Percentiles rank a stretch among this genome's conserved stretches.
Evolutionary conservation across 2,113 vertebrate species (phyloP).

Genomic region (Paramisgurnus dabryanus): DNA sequence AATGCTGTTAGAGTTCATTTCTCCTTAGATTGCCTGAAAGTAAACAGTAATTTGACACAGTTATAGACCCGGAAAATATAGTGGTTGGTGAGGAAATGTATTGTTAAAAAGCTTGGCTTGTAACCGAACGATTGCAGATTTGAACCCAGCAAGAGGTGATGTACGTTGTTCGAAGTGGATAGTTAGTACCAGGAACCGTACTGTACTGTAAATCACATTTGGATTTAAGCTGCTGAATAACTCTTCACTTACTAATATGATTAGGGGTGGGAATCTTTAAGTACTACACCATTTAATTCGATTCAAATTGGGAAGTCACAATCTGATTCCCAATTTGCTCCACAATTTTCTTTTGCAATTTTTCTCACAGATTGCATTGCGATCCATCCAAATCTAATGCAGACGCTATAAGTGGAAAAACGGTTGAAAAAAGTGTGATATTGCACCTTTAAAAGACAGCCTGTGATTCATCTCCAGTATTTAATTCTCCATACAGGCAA

Average conservation of each 20-base stretch:
- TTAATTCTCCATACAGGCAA: constrained; percentile 3
- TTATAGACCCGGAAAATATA: background rate
- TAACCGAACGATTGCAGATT: background rate
- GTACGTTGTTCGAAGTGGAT: background rate
- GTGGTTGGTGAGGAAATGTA: background rate
- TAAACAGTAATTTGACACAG: background rate
- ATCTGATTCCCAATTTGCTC: background rate
- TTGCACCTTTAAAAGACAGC: background rate
- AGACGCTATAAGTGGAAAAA: background rate
- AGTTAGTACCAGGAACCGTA: too few species aligned
- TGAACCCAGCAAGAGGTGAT: background rate
- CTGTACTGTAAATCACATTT: background rate
- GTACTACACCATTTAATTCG: too few species aligned
- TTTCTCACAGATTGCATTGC: too few species aligned
- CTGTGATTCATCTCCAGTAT: background rate
- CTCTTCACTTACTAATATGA: background rate
- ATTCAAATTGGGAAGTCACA: background rate
- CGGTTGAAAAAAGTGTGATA: background rate
- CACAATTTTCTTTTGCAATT: too few species aligned
- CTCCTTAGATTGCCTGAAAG: background rate
- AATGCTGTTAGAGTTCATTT: background rate
- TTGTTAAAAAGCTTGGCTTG: background rate
- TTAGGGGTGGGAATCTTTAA: too few species aligned
- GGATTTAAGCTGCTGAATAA: background rate
- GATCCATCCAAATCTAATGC: too few species aligned